These are phyloP conservation scores for Rhombomys opimus DNA, from an alignment of 2,113 vertebrate genomes.

Conservation along the genomic window DNA sequence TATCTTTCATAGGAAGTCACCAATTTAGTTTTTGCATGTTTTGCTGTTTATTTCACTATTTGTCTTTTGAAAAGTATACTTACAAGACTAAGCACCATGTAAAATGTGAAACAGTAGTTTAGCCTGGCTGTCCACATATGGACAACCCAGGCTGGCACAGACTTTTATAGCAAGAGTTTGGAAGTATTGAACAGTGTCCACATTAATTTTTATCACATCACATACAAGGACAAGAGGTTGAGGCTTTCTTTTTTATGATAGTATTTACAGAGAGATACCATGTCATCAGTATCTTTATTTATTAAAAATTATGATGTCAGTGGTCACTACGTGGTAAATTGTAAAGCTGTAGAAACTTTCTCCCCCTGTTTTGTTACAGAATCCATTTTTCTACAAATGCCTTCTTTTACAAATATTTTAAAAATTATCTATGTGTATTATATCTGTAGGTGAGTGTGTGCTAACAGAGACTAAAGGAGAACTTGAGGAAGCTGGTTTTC, in stretches of 20 bases:
- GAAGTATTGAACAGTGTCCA: not conserved
- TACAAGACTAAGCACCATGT: not conserved
- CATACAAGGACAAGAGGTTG: not conserved
- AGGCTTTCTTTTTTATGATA: not conserved
- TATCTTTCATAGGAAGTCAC: not conserved
- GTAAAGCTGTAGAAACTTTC: not conserved
- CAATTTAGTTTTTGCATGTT: not conserved
- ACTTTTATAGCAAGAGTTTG: not conserved
- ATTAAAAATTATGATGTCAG: not conserved
- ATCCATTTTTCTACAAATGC: not conserved
- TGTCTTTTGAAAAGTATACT: not conserved
- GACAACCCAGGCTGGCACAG: not conserved
- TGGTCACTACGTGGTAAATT: not conserved
- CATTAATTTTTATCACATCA: not conserved
- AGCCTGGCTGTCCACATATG: not conserved
- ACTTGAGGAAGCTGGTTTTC: not conserved
- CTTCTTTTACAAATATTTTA: not conserved
- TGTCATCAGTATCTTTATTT: not conserved
- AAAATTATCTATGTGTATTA: not conserved
- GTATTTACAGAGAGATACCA: not conserved
- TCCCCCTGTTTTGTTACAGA: not conserved
- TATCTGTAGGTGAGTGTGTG: not conserved
- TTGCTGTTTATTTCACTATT: slow-evolving; percentile 11
- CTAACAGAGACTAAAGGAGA: not conserved
- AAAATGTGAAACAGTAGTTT: not conserved